Evolutionary conservation across 1,140 invertebrate genomes (phyloP).

Genomic region (Pomphorhynchus laevis): DNA sequence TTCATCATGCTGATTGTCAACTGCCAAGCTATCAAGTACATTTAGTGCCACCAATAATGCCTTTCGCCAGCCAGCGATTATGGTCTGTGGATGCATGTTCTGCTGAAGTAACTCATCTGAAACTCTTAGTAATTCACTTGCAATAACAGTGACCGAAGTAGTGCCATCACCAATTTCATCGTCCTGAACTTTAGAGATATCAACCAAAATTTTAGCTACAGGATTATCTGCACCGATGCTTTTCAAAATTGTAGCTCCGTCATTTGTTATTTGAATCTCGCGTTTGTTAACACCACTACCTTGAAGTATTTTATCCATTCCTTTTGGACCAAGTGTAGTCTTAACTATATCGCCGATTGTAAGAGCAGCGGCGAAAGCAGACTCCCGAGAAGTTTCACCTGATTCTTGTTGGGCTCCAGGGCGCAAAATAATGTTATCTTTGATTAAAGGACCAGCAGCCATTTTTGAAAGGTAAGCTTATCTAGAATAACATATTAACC

Average conservation of each 20-base stretch:
- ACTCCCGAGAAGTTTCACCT: too few relatives aligned
- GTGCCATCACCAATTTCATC: constrained; percentile 98
- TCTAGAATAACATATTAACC: too few relatives aligned
- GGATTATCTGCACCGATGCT: constrained; percentile 88
- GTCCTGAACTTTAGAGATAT: constrained; percentile 91
- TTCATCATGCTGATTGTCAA: constrained; percentile 37
- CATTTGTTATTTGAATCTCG: constrained; percentile 75
- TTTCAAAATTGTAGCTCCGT: constrained; percentile 89
- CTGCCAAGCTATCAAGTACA: constrained; percentile 36
- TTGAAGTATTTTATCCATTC: constrained; percentile 88
- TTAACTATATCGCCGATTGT: constrained; percentile 91
- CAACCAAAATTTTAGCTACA: constrained; percentile 81
- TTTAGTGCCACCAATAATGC: constrained; percentile 42
- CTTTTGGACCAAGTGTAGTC: constrained; percentile 84
- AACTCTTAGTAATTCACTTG: constrained; percentile 48
- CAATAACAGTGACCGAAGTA: constrained; percentile 81
- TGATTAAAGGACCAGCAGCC: too few relatives aligned
- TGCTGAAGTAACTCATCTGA: constrained; percentile 64
- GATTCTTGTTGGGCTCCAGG: too few relatives aligned
- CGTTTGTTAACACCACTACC: constrained; percentile 42
- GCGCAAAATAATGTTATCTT: too few relatives aligned
- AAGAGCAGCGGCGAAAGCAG: constrained; percentile 81
- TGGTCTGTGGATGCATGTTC: constrained; percentile 89
- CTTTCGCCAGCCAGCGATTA: constrained; percentile 63
- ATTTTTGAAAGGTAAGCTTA: too few relatives aligned